Base-by-base conservation (phyloP, 1,140 invertebrate species). In the Drosophila nasuta region DNA sequence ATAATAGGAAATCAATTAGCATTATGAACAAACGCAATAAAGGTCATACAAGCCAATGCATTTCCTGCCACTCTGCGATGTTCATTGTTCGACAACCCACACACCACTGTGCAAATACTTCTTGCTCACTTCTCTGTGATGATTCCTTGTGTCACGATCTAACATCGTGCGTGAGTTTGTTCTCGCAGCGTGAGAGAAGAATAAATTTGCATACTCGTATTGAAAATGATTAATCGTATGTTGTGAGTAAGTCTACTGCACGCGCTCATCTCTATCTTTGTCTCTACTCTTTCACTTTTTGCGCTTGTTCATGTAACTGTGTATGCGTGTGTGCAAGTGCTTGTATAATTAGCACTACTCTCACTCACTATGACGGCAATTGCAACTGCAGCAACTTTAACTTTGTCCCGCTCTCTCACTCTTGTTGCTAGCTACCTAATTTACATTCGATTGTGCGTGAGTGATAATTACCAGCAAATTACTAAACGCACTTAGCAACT, bases 401-500 rank as follows among this genome's bases (percentile, higher is more conserved):
- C 45, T 52, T 35, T 38, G 28, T 33, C 33, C 8, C 20, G 28
- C 35, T 51, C 52, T 46, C 43, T 20, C 25, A 8, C 7, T 59
- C 49, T 35, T n/a, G 8, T 20, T 68, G 30, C 25, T n/a, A 30
- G 51, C 51, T 33, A 38, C 25, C 73, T 77, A 80, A 87, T 87
- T 87, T 88, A 78, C 83, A 81, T 88, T 83, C 77, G 73, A 88
- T 83, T 89, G 85, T 87, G 83, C 85, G 83, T 89, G 80, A 88
- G 81, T 80, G 80, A 87, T 87, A 87, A 87, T 87, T 88, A 77
- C 78, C 80, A 89, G 85, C 74, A 89, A 89, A 88, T 88, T 89
- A 89, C 85, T 67, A 83, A 82, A 89, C 70, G 85, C 80, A 89
- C 80, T 81, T 80, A 71, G 74, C 69, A 79, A 60, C 67, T 71